Conservation (phyloP, 2,888 invertebrate species). For the Artemia sinica region DNA sequence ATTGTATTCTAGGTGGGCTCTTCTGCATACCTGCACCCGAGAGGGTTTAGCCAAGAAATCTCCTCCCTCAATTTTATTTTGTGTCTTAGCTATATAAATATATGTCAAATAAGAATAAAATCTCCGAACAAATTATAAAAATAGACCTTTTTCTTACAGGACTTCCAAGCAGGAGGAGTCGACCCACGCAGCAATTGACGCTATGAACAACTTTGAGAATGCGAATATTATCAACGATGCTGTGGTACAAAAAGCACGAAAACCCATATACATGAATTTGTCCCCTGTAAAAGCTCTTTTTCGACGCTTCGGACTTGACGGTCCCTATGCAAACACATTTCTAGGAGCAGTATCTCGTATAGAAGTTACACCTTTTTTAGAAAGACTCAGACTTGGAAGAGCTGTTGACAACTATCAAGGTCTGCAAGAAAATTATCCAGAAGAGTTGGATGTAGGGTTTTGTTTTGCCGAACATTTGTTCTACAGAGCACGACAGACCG, state of each 20-base stretch:
- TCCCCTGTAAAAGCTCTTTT: background rate
- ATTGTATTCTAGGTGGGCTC: too few species aligned
- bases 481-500: background rate
- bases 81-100: too few species aligned
- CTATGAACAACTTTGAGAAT: slow-evolving; percentile 6
- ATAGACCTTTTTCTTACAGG: too few species aligned
- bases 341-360: background rate
- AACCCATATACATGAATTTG: background rate
- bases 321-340: background rate
- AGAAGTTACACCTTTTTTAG: background rate
- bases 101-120: too few species aligned
- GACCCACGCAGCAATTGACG: background rate
- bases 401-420: background rate
- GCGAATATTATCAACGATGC: background rate
- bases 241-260: background rate
- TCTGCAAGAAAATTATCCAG: slow-evolving; percentile 7
- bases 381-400: slow-evolving; percentile 3
- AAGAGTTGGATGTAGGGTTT: slow-evolving; percentile 7
- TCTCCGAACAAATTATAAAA: too few species aligned
- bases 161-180: too few species aligned
- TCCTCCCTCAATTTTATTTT: too few species aligned
- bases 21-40: too few species aligned
- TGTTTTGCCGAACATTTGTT: slow-evolving; percentile 8
- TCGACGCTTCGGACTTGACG: background rate
- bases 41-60: too few species aligned